Percentiles rank a stretch among this genome's conserved stretches.
Evolutionary conservation across 2,797 vertebrate species (phyloP).

Genomic region (Pseudochirops corinnae): DNA sequence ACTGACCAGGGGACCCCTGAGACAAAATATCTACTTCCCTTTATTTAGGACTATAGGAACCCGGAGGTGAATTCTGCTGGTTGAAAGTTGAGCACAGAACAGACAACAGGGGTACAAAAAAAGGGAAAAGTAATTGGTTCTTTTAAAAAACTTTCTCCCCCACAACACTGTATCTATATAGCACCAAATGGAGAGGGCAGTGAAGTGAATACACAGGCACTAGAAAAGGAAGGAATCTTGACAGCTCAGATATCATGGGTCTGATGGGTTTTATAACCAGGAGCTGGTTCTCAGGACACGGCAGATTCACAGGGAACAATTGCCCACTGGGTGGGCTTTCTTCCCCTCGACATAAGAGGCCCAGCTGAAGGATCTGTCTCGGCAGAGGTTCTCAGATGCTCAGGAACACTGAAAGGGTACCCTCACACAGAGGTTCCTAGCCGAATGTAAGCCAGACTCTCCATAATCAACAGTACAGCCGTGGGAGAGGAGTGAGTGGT

Average conservation of each 20-base stretch:
- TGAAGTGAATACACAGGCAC: background rate
- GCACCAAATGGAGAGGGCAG: background rate
- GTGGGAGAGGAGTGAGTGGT: background rate
- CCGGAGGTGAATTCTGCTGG: background rate
- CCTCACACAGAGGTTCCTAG: background rate
- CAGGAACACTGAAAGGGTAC: background rate
- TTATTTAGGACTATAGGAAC: background rate
- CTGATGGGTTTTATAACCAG: background rate
- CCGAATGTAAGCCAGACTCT: background rate
- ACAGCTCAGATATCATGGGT: background rate
- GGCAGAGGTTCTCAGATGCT: background rate
- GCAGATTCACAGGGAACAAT: too few species aligned
- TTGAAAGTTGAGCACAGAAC: background rate
- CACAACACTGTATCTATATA: background rate
- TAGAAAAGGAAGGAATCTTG: background rate
- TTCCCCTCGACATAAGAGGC: background rate
- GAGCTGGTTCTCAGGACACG: background rate
- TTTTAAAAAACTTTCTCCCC: too few species aligned
- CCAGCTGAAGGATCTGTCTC: background rate
- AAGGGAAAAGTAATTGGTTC: background rate
- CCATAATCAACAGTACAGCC: background rate
- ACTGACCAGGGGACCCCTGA: background rate
- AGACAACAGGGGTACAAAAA: background rate
- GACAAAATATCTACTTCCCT: background rate
- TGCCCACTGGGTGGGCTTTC: background rate